Conservation (phyloP, 1,140 invertebrate species). For the Arion vulgaris region DNA sequence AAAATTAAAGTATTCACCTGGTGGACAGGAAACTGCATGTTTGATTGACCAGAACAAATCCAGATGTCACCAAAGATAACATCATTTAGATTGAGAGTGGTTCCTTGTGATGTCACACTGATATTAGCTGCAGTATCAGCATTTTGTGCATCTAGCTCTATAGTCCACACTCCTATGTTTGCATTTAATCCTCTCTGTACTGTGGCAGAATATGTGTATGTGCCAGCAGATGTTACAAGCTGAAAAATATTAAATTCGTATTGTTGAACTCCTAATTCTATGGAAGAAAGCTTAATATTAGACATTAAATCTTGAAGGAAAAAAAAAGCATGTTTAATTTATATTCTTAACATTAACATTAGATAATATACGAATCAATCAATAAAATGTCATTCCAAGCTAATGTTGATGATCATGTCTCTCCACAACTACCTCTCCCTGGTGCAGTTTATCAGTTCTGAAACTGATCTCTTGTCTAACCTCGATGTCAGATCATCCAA, state of each 20-base stretch:
- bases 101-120: slow-evolving; percentile 42
- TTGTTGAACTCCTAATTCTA: too few species aligned
- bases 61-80: slow-evolving; percentile 61
- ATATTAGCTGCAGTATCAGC: slow-evolving; percentile 48
- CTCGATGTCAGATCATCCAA: too few species aligned
- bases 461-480: too few species aligned
- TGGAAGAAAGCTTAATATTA: too few species aligned
- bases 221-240: not conserved
- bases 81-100: slow-evolving; percentile 49
- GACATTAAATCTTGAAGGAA: too few species aligned
- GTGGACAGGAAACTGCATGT: slow-evolving; percentile 62
- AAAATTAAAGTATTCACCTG: slow-evolving; percentile 41
- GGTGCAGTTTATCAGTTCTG: too few species aligned
- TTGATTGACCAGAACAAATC: slow-evolving; percentile 66
- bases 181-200: slow-evolving; percentile 28
- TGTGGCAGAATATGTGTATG: slow-evolving; percentile 14
- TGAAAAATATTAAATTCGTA: not conserved
- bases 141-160: slow-evolving; percentile 37
- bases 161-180: slow-evolving; percentile 42
- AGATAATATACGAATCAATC: too few species aligned
- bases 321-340: too few species aligned
- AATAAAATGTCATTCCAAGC: too few species aligned
- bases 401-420: too few species aligned
- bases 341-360: too few species aligned
- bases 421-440: too few species aligned